Evolutionary conservation across 2,113 vertebrate genomes (phyloP), one percentile per base, ranked within the genome.

Genomic region (Beaufortia kweichowensis): DNA sequence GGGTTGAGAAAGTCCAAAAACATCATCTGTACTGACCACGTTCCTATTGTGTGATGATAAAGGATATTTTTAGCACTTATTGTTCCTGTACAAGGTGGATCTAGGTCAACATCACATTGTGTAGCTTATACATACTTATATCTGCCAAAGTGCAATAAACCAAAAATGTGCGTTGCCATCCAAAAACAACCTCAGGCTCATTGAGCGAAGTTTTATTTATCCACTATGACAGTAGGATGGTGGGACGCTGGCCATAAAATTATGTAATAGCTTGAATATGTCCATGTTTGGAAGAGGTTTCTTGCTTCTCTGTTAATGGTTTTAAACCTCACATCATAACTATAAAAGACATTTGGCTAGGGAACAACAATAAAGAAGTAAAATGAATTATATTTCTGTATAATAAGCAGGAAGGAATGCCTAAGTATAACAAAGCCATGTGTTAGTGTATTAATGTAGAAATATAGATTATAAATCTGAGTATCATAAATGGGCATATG

Each of bases 221-320:
- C 26, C 17, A 55, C 28, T 79, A 75, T 43, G 53, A 75, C 50
- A 6, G 35, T 56, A 55, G 33, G 17, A n/a, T 29, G 35, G 55
- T 31, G 39, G 65, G 78, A 71, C 65, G 43, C 26, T 33, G 26
- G 21, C 55, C 60, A 24, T 66, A 11, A 39, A 70, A 59, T 79
- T 26, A 84, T 24, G 57, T 77, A 23, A 72, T 46, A 19, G 14
- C n/a, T 63, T 61, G 28, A 77, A 68, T 55, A 75, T 60, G 46
- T 43, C 79, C 68, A 35, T 84, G 74, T 81, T 79, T 59, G 77
- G 77, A 33, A 67, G 31, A 17, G 53, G 17, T 19, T 50, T 76
- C 33, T 61, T 46, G 9, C 31, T 48, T 41, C 33, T 28, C 29
- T 33, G 72, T 65, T 72, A 59, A 57, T 74, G 55, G 26, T 46